Evolutionary conservation across 2,113 vertebrate species (phyloP), one percentile per base, ranked within the genome.

Genomic region (Oreamnos americanus): DNA sequence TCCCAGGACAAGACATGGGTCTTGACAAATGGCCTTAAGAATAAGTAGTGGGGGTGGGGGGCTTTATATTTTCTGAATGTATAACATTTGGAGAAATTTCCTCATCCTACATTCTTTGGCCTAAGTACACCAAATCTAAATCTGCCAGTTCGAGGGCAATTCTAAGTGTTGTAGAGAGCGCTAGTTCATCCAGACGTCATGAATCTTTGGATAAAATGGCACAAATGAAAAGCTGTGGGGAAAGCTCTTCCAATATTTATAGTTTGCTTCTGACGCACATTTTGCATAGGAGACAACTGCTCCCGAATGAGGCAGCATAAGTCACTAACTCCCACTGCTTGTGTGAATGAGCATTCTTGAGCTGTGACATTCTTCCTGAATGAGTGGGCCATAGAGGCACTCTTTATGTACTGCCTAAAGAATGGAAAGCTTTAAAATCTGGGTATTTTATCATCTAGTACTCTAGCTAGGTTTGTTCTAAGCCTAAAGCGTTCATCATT

Each of bases 231-330:
- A 96, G 47, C 96, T 90, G 96, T 90, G 83, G 86, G 92, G 71
- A 94, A 97, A 98, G 91, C 43, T 86, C 93, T 96, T 91, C 86
- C 96, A 95, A 91, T 98, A 97, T 97, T 98, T 98, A 97, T 87
- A 96, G 95, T 96, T 96, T 94, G 97, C 89, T 97, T 91, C 88
- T 94, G 93, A 96, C 57, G 53, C 1, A 10, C 87, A 67, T 85
- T 96, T 96, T 58, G 57, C 94, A 96, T 91, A 90, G 86, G 96
- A 98, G 93, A 82, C 55, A 64, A 93, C 60, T 36, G 91, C 91
- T 97, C 87, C 95, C 7, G 60, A 97, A 87, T 97, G 58, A 97
- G 93, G 93, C 95, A 96, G 93, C 91, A 21, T 79, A 93, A 98
- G 89, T 96, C 98, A 87, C 78, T 85, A 79, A 91, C 95, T 98